phyloP scores from a whole-genome alignment of 2,113 vertebrate genomes.

The Notarius lentiginosus region DNA sequence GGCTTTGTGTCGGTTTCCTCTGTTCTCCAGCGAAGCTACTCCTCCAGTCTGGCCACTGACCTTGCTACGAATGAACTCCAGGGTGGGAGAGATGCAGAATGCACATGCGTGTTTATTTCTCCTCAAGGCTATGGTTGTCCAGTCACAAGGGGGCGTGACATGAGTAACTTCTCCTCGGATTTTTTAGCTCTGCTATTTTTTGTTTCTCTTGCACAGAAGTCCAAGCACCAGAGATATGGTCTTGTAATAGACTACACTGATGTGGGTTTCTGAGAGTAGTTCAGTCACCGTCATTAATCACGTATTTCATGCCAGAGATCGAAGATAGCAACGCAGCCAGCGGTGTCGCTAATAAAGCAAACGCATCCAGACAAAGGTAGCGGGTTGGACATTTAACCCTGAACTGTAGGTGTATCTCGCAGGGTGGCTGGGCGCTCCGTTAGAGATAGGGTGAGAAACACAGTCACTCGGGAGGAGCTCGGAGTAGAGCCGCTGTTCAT shows the following conservation, averaged over 20 bases:
- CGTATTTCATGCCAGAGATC: neutral
- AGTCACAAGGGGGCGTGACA: neutral
- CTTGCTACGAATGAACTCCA: neutral
- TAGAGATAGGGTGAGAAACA: too few relatives aligned
- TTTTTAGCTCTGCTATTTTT: neutral
- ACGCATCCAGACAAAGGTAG: neutral
- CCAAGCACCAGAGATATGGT: conserved; percentile 35
- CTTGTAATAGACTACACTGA: neutral
- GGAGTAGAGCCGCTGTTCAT: too few relatives aligned
- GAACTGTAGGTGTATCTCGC: too few relatives aligned
- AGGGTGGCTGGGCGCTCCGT: too few relatives aligned
- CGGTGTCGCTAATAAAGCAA: neutral
- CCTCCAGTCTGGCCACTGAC: neutral
- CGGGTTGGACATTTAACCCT: too few relatives aligned
- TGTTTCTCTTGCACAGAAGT: neutral
- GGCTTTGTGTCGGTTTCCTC: conserved; percentile 1
- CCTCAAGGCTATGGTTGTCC: neutral
- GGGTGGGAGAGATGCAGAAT: neutral
- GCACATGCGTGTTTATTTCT: conserved; percentile 8
- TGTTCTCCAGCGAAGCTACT: neutral
- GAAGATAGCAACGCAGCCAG: neutral
- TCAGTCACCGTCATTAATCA: neutral
- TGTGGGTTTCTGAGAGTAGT: neutral
- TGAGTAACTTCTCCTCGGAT: neutral
- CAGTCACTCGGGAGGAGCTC: too few relatives aligned